A percentile compares a stretch with the other conserved stretches of the same genome.
These are phyloP conservation scores for Aphelinus certus DNA, from an alignment of 1,140 invertebrate genomes.

Conservation along the genomic window DNA sequence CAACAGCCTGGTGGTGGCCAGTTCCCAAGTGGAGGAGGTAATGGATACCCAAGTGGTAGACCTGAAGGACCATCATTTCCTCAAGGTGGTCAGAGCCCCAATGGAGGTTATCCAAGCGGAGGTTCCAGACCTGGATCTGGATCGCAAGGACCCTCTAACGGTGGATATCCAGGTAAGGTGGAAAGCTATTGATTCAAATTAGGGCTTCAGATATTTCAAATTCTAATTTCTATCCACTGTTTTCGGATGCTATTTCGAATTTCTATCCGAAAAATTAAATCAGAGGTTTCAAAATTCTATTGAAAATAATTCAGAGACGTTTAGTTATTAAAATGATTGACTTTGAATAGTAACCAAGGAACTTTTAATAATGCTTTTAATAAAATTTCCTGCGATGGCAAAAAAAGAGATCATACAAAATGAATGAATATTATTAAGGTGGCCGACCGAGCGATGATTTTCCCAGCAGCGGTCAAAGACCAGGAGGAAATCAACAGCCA, in stretches of 20 bases:
- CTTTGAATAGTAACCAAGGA: too few species aligned
- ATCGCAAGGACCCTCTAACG: conserved; percentile 16
- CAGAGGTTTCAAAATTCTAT: too few species aligned
- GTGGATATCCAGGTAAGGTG: conserved; percentile 42
- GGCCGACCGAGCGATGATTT: conserved; percentile 43
- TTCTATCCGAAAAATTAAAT: too few species aligned
- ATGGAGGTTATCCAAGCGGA: conserved; percentile 45
- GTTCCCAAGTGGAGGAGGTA: conserved; percentile 40
- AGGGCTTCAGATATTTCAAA: too few species aligned
- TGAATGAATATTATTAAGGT: conserved; percentile 40
- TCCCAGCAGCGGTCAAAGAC: conserved; percentile 38
- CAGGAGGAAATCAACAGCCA: conserved; percentile 32
- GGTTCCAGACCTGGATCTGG: conserved; percentile 45
- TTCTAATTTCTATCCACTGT: too few species aligned
- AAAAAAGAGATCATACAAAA: conserved; percentile 23
- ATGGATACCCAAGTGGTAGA: conserved; percentile 33
- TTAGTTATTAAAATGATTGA: too few species aligned
- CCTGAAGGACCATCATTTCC: conserved; percentile 30
- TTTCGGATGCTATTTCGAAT: too few species aligned
- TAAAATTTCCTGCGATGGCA: too few species aligned
- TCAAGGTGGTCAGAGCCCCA: conserved; percentile 20
- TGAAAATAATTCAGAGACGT: too few species aligned
- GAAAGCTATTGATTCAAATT: background rate
- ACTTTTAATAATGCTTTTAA: too few species aligned
- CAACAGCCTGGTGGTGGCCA: conserved; percentile 43